phyloP scores from a whole-genome alignment of 1,140 invertebrate species.

The Zaprionus inermis region DNA sequence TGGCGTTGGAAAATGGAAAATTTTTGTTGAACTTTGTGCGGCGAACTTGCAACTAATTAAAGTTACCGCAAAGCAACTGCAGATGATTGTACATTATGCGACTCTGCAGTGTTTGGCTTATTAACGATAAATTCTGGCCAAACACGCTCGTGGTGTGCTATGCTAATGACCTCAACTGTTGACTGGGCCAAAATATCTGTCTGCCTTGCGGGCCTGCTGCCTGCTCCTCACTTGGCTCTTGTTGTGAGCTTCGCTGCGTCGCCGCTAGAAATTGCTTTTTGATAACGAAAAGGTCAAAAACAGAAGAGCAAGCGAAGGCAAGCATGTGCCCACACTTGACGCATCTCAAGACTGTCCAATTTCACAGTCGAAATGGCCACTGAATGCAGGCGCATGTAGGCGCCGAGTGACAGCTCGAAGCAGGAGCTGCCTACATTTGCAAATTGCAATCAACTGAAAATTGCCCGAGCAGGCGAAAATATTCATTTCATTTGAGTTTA shows the following conservation, averaged over 20 bases:
- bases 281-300: slow-evolving; percentile 2
- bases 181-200: neutral
- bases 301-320: neutral
- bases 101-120: neutral
- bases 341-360: slow-evolving; percentile 8
- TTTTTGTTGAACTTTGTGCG: slow-evolving; percentile 6
- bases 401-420: neutral
- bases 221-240: neutral
- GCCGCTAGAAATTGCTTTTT: slow-evolving; percentile 17
- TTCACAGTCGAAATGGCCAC: neutral
- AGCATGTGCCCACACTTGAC: neutral
- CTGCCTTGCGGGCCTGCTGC: slow-evolving; percentile 2
- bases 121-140: neutral
- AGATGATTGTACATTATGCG: neutral
- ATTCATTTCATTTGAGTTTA: neutral
- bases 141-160: slow-evolving; percentile 3
- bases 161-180: slow-evolving; percentile 45
- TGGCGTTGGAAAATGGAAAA: neutral
- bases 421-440: neutral
- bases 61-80: neutral
- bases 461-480: neutral
- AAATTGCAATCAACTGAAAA: slow-evolving; percentile 16
- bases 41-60: slow-evolving; percentile 28
- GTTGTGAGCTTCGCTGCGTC: slow-evolving; percentile 3
- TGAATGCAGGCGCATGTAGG: slow-evolving; percentile 3